A percentile compares a stretch with the other conserved stretches of the same genome.
Conservation (phyloP, 2,113 vertebrate genomes). For the Coturnix japonica region DNA sequence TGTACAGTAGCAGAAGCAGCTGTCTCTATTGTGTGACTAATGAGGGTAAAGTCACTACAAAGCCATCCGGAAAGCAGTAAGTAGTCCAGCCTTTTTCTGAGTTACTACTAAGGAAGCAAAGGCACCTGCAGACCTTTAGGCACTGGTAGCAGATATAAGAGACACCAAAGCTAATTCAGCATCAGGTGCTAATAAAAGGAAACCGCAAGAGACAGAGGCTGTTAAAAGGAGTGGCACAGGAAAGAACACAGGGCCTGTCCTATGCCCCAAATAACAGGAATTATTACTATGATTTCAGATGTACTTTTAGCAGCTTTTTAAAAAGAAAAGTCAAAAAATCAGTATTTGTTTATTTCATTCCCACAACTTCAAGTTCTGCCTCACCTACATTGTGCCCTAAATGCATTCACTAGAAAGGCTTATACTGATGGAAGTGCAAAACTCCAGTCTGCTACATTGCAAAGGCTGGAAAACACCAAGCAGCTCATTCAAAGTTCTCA, state of each 20-base stretch:
- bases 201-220: background rate
- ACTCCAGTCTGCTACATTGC: background rate
- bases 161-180: background rate
- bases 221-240: background rate
- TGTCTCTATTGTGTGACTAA: background rate
- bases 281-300: background rate
- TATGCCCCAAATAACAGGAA: background rate
- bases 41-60: background rate
- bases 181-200: background rate
- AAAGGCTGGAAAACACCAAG: background rate
- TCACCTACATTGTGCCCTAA: background rate
- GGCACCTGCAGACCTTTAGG: background rate
- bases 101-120: background rate
- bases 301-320: background rate
- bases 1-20: background rate
- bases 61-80: background rate
- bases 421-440: background rate
- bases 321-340: background rate
- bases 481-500: background rate
- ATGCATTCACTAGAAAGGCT: background rate
- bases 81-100: background rate
- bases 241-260: background rate
- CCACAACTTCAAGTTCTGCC: background rate
- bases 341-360: background rate
- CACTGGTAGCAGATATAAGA: background rate